Percentiles rank a stretch among this genome's conserved stretches.
Conservation (phyloP, 2,888 invertebrate genomes). For the Entomobrya multifasciata region DNA sequence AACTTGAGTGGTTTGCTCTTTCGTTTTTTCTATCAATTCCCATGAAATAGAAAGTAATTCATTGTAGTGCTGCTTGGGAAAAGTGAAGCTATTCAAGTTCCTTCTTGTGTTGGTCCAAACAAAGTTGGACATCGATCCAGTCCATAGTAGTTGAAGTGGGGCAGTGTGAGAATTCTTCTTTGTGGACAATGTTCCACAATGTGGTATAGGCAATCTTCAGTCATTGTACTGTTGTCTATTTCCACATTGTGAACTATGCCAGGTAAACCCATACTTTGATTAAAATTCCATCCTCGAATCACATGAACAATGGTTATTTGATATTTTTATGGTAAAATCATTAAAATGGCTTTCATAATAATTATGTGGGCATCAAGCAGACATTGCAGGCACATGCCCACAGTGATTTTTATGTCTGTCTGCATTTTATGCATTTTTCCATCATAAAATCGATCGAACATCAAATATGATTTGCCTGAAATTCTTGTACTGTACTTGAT, state of each 20-base stretch:
- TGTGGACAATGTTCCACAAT: not conserved
- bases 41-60: not conserved
- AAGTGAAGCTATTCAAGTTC: constrained; percentile 27
- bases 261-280: constrained; percentile 16
- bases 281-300: not conserved
- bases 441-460: too few relatives aligned
- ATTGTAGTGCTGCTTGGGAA: constrained; percentile 5
- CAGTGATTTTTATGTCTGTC: too few relatives aligned
- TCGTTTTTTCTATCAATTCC: not conserved
- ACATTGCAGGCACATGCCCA: too few relatives aligned
- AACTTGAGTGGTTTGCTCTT: not conserved
- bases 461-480: too few relatives aligned
- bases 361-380: too few relatives aligned
- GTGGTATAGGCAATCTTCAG: not conserved
- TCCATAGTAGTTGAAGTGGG: not conserved
- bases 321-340: constrained; percentile 1
- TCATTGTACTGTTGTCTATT: not conserved
- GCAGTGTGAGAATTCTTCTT: constrained; percentile 31
- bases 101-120: not conserved
- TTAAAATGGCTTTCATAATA: constrained; percentile 4
- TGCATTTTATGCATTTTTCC: too few relatives aligned
- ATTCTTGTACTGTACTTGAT: too few relatives aligned
- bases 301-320: too few relatives aligned
- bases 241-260: not conserved
- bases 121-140: not conserved